Base-by-base conservation (phyloP, 1,140 invertebrate species). In the Zaprionus inermis region DNA sequence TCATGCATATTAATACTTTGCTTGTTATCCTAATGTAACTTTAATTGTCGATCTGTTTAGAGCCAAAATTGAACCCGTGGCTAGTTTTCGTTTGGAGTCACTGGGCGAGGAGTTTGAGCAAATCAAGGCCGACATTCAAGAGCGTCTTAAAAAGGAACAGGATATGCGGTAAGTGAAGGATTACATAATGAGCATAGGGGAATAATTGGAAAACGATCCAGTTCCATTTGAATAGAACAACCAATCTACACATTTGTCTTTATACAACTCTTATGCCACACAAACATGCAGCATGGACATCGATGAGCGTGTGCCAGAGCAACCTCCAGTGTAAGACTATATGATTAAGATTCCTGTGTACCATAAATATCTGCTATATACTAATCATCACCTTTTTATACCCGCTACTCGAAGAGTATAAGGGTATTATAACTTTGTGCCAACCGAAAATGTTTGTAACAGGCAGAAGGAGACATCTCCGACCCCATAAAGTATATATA, bases 61-160 rank as follows among this genome's bases (percentile, higher is more conserved):
- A 3, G 61, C 55, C 5, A 22, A 77, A 0, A 24, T 52, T 0
- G 49, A 73, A 14, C 63, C 76, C 0, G 49, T 88, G 7, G 34
- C 59, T 72, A 95, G 94, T 0, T 92, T 96, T 68, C 93, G 95
- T 10, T 94, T 96, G 76, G 93, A 94, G 66, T 94, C 94, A 79
- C 92, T 96, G 16, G 93, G 93, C 0, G 91, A 93, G n/a, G 92
- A 94, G 11, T 95, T 95, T 88, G 89, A 93, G 32, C 83, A 93
- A 16, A 93, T 94, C 59, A 92, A 95, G 34, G 86, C 92, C 32
- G 92, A 94, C 20, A 91, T 92, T 65, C 93, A 95, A 12, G 92
- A 94, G 55, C 92, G 93, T 46, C 93, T 94, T 72, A 92, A 95
- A 74, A 86, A 92, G 22, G 94, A 95, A 92, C 89, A 74, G 0